These are phyloP conservation scores for Pantherophis vulpinus DNA, from an alignment of 2,797 vertebrate genomes.

Conservation along the genomic window DNA sequence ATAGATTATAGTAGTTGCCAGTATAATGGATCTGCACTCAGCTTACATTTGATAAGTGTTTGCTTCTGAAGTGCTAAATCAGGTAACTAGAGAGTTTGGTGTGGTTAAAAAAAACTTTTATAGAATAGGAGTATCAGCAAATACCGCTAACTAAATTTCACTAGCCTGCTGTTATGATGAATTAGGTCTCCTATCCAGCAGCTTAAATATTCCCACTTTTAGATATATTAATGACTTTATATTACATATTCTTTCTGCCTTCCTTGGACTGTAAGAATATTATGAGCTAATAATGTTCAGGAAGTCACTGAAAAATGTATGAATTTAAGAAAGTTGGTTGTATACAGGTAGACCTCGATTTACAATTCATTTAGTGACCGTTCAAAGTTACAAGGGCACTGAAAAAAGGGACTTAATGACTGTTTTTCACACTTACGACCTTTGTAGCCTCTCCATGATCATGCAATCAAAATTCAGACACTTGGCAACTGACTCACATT, in stretches of 20 bases:
- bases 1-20: not conserved
- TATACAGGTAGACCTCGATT: not conserved
- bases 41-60: not conserved
- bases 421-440: too few relatives aligned
- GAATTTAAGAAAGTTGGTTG: not conserved
- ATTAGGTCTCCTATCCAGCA: conserved; percentile 11
- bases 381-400: too few relatives aligned
- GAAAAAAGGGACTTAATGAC: too few relatives aligned
- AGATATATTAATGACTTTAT: conserved; percentile 15
- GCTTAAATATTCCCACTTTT: conserved; percentile 17
- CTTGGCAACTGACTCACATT: too few relatives aligned
- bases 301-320: not conserved
- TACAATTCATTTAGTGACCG: too few relatives aligned
- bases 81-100: not conserved
- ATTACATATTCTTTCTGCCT: not conserved
- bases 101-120: not conserved
- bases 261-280: not conserved
- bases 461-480: too few relatives aligned
- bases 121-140: not conserved
- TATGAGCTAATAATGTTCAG: not conserved
- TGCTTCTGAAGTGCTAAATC: conserved; percentile 19
- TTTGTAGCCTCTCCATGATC: too few relatives aligned
- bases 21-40: not conserved
- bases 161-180: conserved; percentile 9
- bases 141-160: not conserved